A percentile compares a stretch with the other conserved stretches of the same genome.
phyloP scores from a whole-genome alignment of 2,797 vertebrate genomes.

The Sebastes hubbsi region DNA sequence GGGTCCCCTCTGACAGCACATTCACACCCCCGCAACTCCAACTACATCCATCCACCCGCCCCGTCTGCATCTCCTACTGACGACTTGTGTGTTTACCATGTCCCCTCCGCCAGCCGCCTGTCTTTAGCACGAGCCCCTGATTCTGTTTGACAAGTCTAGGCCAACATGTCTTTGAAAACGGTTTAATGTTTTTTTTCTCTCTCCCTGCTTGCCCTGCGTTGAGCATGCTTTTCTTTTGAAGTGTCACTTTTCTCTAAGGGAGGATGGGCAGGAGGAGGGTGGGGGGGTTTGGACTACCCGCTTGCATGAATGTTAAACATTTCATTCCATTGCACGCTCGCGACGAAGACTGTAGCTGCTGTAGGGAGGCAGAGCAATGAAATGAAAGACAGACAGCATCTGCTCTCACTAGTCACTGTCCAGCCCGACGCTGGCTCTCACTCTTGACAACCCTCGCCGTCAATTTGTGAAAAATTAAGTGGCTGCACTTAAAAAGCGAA shows the following conservation, averaged over 20 bases:
- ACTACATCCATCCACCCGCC: conserved; percentile 23
- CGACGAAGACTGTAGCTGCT: conserved; percentile 26
- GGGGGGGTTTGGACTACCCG: conserved; percentile 3
- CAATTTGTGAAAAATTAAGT: conserved; percentile 76
- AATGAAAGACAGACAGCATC: conserved; percentile 33
- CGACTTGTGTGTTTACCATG: conserved; percentile 38
- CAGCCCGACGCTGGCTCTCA: conserved; percentile 38
- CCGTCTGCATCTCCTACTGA: conserved; percentile 16
- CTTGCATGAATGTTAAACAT: conserved; percentile 43
- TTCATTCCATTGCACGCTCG: conserved; percentile 43
- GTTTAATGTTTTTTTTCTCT: conserved; percentile 40
- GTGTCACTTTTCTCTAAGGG: conserved; percentile 29
- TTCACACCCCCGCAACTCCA: conserved; percentile 12
- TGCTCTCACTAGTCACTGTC: conserved; percentile 29
- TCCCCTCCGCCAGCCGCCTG: conserved; percentile 23
- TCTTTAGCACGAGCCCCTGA: conserved; percentile 41
- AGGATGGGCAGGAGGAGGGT: background rate
- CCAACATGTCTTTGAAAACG: conserved; percentile 57
- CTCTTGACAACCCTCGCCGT: conserved; percentile 61
- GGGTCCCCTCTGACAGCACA: conserved; percentile 13
- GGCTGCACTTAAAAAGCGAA: conserved; percentile 60
- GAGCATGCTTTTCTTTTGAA: conserved; percentile 65
- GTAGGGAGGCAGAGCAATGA: background rate
- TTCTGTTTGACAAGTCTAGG: conserved; percentile 64
- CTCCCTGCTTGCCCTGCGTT: conserved; percentile 6